These are phyloP conservation scores for Miltochrista miniata DNA, from an alignment of 2,888 invertebrate species.

Conservation along the genomic window DNA sequence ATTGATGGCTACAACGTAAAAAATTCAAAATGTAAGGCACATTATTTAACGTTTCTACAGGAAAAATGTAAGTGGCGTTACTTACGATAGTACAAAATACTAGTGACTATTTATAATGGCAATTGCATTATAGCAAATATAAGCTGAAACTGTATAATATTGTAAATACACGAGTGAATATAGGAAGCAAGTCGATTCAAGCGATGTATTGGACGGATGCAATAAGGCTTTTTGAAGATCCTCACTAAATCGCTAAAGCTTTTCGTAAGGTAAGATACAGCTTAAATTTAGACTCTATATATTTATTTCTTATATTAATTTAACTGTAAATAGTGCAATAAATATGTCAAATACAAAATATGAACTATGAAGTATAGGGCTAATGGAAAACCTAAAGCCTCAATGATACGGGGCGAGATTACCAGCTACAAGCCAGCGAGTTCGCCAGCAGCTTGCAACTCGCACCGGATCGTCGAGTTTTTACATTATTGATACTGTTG, in stretches of 20 bases:
- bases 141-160: constrained; percentile 22
- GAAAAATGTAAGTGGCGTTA: constrained; percentile 40
- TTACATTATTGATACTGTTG: no score
- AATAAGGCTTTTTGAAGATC: constrained; percentile 60
- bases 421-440: no score
- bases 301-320: constrained; percentile 31
- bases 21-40: constrained; percentile 18
- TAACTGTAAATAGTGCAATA: constrained; percentile 30
- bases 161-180: constrained; percentile 11
- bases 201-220: constrained; percentile 61
- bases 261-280: constrained; percentile 24
- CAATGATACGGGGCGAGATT: no score
- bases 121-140: constrained; percentile 47
- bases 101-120: constrained; percentile 76
- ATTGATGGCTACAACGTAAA: constrained; percentile 28
- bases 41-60: constrained; percentile 25
- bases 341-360: constrained; percentile 27
- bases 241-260: constrained; percentile 34
- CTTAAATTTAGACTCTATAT: constrained; percentile 26
- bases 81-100: constrained; percentile 61
- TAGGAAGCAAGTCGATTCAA: constrained; percentile 3
- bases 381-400: no score
- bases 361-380: constrained; percentile 6
- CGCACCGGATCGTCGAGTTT: no score
- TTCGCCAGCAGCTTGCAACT: no score